A percentile compares a stretch with the other conserved stretches of the same genome.
These are phyloP conservation scores for Aramus guarauna DNA, from an alignment of 2,113 vertebrate species.

Conservation along the genomic window DNA sequence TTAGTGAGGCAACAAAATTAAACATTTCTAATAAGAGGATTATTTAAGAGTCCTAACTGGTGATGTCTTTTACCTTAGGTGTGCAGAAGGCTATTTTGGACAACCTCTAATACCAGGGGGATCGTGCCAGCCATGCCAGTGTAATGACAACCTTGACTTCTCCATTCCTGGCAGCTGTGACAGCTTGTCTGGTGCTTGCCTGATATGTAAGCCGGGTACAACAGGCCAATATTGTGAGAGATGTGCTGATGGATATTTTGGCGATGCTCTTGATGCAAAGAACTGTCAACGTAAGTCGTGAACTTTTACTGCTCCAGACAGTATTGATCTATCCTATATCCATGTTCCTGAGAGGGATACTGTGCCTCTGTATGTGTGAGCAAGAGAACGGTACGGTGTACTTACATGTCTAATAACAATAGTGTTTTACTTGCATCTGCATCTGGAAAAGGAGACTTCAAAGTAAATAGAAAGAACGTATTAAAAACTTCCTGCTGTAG, in stretches of 20 bases:
- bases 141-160: constrained; percentile 91
- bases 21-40: neutral
- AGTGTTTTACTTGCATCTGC: neutral
- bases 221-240: constrained; percentile 83
- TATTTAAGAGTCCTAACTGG: constrained; percentile 14
- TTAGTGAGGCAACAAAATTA: constrained; percentile 3
- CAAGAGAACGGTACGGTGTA: neutral
- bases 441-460: neutral
- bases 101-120: constrained; percentile 83
- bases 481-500: neutral
- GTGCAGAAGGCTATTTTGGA: constrained; percentile 91
- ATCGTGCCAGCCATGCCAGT: constrained; percentile 88
- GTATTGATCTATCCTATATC: constrained; percentile 61
- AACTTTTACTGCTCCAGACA: constrained; percentile 69
- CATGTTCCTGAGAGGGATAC: constrained; percentile 27
- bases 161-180: constrained; percentile 87
- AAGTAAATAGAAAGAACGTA: neutral
- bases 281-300: constrained; percentile 91
- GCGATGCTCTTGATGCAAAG: constrained; percentile 84
- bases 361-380: neutral
- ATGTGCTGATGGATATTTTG: constrained; percentile 90
- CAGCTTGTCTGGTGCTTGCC: constrained; percentile 90
- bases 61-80: constrained; percentile 75
- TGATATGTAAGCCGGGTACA: constrained; percentile 88
- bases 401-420: neutral